Percentiles rank a stretch among this genome's conserved stretches.
These are phyloP conservation scores for Dryomyza anilis DNA, from an alignment of 2,888 invertebrate species.

Conservation along the genomic window DNA sequence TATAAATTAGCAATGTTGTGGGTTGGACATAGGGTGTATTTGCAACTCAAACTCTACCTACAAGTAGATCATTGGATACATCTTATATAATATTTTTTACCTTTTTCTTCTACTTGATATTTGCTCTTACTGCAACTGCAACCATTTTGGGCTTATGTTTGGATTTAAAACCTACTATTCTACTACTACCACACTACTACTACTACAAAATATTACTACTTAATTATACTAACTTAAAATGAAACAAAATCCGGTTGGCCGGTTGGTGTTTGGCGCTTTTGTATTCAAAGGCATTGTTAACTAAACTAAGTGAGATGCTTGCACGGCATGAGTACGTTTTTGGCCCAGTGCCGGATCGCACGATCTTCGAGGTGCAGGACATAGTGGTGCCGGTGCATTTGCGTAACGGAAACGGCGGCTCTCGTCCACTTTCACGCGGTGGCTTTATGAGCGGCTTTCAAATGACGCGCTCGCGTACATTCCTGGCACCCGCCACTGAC, in stretches of 20 bases:
- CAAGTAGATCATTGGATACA: slow-evolving; percentile 13
- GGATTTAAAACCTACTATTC: slow-evolving; percentile 33
- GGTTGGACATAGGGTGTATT: slow-evolving; percentile 9
- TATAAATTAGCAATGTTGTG: not conserved
- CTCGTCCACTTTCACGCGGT: slow-evolving; percentile 51
- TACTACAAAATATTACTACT: slow-evolving; percentile 24
- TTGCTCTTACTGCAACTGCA: slow-evolving; percentile 35
- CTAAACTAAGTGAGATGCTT: slow-evolving; percentile 42
- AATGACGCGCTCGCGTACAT: slow-evolving; percentile 66
- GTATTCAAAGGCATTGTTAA: slow-evolving; percentile 35
- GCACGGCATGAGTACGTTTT: slow-evolving; percentile 46
- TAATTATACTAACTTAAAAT: slow-evolving; percentile 16
- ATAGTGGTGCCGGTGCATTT: slow-evolving; percentile 56
- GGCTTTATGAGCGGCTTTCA: slow-evolving; percentile 63
- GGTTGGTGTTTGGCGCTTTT: slow-evolving; percentile 41
- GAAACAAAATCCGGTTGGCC: slow-evolving; percentile 26
- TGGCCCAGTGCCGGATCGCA: slow-evolving; percentile 49
- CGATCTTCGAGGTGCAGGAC: slow-evolving; percentile 50
- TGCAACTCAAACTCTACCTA: not conserved
- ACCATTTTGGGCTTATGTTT: slow-evolving; percentile 32
- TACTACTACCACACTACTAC: slow-evolving; percentile 29
- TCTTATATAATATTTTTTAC: slow-evolving; percentile 30
- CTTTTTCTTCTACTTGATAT: slow-evolving; percentile 36
- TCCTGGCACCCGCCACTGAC: slow-evolving; percentile 60
- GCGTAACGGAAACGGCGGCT: slow-evolving; percentile 46